Conservation (phyloP, 2,113 vertebrate species). For the Forbesichthys agassizii region DNA sequence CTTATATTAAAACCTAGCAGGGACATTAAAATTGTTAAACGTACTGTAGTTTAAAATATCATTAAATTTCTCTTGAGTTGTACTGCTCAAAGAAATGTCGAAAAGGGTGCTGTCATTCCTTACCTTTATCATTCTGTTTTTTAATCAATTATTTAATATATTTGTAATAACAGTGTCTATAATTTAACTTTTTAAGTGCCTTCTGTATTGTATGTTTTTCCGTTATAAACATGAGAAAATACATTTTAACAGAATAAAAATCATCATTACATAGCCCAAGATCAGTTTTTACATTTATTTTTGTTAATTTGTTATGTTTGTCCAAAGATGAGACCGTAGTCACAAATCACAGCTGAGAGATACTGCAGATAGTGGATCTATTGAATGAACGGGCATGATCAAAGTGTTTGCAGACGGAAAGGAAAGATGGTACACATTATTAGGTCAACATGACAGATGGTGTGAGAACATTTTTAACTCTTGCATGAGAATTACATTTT, state of each 20-base stretch:
- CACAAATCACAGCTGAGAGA: neutral
- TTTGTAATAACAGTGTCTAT: conserved; percentile 71
- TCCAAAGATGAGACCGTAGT: neutral
- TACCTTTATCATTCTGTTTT: conserved; percentile 62
- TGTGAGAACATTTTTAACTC: conserved; percentile 36
- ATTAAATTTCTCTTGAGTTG: conserved; percentile 74
- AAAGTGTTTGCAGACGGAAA: conserved; percentile 23
- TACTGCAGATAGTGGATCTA: neutral
- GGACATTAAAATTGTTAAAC: conserved; percentile 71
- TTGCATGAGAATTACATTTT: neutral
- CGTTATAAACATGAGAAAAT: conserved; percentile 56
- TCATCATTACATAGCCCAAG: conserved; percentile 15
- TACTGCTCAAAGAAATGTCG: conserved; percentile 72
- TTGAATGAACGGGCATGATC: conserved; percentile 9
- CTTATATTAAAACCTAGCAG: conserved; percentile 61
- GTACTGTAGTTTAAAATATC: conserved; percentile 76
- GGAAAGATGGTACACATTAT: conserved; percentile 9
- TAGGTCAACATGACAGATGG: conserved; percentile 51
- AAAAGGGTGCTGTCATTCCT: conserved; percentile 75
- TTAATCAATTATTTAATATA: conserved; percentile 70
- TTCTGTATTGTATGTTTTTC: conserved; percentile 87
- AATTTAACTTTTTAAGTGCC: conserved; percentile 90
- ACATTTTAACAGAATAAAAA: conserved; percentile 62
- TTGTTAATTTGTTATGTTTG: neutral
- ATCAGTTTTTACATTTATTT: neutral